Conservation (phyloP, 2,888 invertebrate species). For the Parelbella ahira region DNA sequence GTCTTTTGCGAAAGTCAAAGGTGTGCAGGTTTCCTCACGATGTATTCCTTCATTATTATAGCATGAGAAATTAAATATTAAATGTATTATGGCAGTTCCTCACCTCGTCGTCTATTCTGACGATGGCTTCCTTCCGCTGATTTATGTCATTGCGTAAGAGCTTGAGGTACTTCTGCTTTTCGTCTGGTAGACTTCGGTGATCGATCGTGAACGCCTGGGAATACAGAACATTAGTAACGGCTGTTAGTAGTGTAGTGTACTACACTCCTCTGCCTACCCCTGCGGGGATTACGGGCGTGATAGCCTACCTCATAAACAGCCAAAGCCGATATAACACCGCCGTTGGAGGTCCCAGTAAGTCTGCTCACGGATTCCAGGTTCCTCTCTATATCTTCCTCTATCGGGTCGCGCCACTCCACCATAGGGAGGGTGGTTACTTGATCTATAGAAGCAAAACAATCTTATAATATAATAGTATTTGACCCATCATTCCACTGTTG, state of each 20-base stretch:
- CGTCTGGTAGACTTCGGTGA: slow-evolving; percentile 78
- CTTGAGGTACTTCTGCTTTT: slow-evolving; percentile 72
- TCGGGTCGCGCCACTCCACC: slow-evolving; percentile 71
- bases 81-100: too few relatives aligned
- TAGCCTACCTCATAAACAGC: slow-evolving; percentile 61
- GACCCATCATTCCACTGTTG: too few relatives aligned
- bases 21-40: too few relatives aligned
- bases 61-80: too few relatives aligned
- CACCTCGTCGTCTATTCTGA: slow-evolving; percentile 83
- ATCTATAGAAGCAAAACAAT: too few relatives aligned
- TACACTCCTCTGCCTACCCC: too few relatives aligned
- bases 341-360: slow-evolving; percentile 54
- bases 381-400: slow-evolving; percentile 69
- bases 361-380: slow-evolving; percentile 66
- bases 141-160: slow-evolving; percentile 83
- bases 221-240: too few relatives aligned
- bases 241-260: too few relatives aligned
- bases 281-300: too few relatives aligned
- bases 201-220: slow-evolving; percentile 80
- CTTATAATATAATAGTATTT: too few relatives aligned
- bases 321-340: slow-evolving; percentile 51
- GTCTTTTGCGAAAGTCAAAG: too few relatives aligned
- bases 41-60: too few relatives aligned
- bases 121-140: slow-evolving; percentile 83
- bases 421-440: slow-evolving; percentile 53